phyloP scores from a whole-genome alignment of 2,888 invertebrate genomes.

The Pandemis heparana region DNA sequence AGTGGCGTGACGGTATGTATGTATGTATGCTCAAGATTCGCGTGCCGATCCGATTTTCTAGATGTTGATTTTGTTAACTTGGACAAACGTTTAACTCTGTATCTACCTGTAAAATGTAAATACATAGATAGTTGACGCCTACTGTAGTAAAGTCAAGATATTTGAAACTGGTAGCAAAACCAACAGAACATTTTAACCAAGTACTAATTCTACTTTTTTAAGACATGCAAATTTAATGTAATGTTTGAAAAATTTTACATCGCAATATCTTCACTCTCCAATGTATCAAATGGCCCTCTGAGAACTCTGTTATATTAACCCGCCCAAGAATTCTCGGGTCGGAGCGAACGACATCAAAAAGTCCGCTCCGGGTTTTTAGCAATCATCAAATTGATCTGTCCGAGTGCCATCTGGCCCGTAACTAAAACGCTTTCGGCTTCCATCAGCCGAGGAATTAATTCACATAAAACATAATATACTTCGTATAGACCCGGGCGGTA shows the following conservation, averaged over 20 bases:
- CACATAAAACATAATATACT: constrained; percentile 72
- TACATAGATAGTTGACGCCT: too few species aligned
- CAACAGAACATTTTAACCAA: too few species aligned
- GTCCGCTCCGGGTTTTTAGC: constrained; percentile 76
- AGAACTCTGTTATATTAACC: constrained; percentile 28
- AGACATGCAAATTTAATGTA: background rate
- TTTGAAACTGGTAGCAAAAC: too few species aligned
- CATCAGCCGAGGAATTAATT: constrained; percentile 83
- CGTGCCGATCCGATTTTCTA: too few species aligned
- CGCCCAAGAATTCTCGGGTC: constrained; percentile 17
- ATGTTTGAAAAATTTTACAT: background rate
- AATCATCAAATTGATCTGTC: constrained; percentile 86
- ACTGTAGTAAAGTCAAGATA: too few species aligned
- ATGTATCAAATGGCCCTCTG: constrained; percentile 23
- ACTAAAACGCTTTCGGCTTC: constrained; percentile 80
- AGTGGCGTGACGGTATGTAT: too few species aligned
- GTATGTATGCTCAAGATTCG: too few species aligned
- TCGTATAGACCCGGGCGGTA: constrained; percentile 1
- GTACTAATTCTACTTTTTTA: too few species aligned
- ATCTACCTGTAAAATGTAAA: too few species aligned
- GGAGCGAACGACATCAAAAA: constrained; percentile 73
- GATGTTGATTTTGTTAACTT: too few species aligned
- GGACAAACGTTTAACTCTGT: too few species aligned
- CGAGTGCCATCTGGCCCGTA: constrained; percentile 83
- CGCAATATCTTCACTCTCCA: background rate